These are phyloP conservation scores for Syngnathus scovelli DNA, from an alignment of 2,113 vertebrate species.

Conservation along the genomic window DNA sequence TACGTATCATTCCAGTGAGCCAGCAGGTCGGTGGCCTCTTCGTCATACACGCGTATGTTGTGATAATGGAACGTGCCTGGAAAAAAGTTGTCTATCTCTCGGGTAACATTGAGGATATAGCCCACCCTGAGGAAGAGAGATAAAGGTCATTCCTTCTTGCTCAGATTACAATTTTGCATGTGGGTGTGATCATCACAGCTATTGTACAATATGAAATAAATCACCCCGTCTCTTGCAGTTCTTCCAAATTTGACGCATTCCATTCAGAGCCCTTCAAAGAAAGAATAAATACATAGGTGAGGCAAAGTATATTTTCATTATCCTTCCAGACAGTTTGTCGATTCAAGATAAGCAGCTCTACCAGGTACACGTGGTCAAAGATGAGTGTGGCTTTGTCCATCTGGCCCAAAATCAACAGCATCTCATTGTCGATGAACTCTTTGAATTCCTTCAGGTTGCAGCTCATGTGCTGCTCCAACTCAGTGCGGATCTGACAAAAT, in stretches of 20 bases:
- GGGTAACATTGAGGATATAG: constrained; percentile 93
- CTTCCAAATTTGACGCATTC: constrained; percentile 98
- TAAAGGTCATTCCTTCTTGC: constrained; percentile 33
- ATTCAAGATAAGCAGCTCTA: constrained; percentile 53
- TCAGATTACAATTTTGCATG: constrained; percentile 33
- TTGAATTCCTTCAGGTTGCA: constrained; percentile 96
- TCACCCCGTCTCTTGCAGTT: constrained; percentile 90
- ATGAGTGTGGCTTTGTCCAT: constrained; percentile 98
- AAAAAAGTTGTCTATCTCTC: constrained; percentile 98
- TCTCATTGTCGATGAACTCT: constrained; percentile 97
- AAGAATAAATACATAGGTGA: constrained; percentile 40
- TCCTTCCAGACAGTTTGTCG: not conserved
- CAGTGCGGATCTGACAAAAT: constrained; percentile 66
- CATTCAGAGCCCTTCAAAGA: constrained; percentile 91
- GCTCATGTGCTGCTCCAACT: constrained; percentile 93
- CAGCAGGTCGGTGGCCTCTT: constrained; percentile 90
- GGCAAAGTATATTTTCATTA: constrained; percentile 19
- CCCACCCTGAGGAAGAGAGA: constrained; percentile 77
- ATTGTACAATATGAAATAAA: constrained; percentile 56
- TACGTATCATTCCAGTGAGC: constrained; percentile 97
- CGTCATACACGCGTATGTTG: constrained; percentile 92
- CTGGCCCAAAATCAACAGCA: constrained; percentile 94
- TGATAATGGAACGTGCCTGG: constrained; percentile 90
- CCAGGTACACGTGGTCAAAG: constrained; percentile 94
- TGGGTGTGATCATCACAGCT: constrained; percentile 23